Percentiles rank a stretch among this genome's conserved stretches.
phyloP scores from a whole-genome alignment of 2,888 invertebrate species.

The Epinotia bilunana region DNA sequence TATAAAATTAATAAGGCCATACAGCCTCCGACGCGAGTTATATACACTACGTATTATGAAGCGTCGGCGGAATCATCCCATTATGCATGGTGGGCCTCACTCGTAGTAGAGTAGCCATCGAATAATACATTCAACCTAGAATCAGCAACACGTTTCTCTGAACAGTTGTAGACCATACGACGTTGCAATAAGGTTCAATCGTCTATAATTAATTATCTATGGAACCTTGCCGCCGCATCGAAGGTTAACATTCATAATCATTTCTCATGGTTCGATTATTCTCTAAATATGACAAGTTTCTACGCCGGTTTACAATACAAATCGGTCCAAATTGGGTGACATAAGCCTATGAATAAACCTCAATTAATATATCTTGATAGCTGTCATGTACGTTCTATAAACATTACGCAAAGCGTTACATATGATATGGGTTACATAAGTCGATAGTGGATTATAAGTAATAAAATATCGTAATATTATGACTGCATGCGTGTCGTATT shows the following conservation, averaged over 20 bases:
- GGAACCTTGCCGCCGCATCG: neutral
- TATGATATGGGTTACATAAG: slow-evolving; percentile 45
- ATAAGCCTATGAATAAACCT: slow-evolving; percentile 10
- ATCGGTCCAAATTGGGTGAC: slow-evolving; percentile 23
- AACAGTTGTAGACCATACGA: neutral
- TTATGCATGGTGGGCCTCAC: slow-evolving; percentile 37
- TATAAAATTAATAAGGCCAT: slow-evolving; percentile 80
- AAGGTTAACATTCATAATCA: neutral
- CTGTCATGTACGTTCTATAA: slow-evolving; percentile 37
- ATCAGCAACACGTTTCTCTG: neutral
- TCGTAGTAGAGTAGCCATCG: slow-evolving; percentile 21
- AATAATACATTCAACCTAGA: slow-evolving; percentile 15
- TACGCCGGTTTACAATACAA: slow-evolving; percentile 9
- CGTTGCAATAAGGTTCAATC: neutral
- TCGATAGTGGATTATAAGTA: slow-evolving; percentile 48
- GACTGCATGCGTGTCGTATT: slow-evolving; percentile 36
- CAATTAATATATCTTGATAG: slow-evolving; percentile 36
- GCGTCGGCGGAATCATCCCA: slow-evolving; percentile 37
- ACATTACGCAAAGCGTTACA: slow-evolving; percentile 34
- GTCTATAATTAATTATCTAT: neutral
- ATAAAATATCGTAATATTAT: slow-evolving; percentile 43
- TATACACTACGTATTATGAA: slow-evolving; percentile 54
- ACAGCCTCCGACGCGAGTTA: slow-evolving; percentile 67
- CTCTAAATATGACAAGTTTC: slow-evolving; percentile 7
- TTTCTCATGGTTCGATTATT: neutral